Conservation (phyloP, 2,797 vertebrate genomes). For the Trematocara caparti region DNA sequence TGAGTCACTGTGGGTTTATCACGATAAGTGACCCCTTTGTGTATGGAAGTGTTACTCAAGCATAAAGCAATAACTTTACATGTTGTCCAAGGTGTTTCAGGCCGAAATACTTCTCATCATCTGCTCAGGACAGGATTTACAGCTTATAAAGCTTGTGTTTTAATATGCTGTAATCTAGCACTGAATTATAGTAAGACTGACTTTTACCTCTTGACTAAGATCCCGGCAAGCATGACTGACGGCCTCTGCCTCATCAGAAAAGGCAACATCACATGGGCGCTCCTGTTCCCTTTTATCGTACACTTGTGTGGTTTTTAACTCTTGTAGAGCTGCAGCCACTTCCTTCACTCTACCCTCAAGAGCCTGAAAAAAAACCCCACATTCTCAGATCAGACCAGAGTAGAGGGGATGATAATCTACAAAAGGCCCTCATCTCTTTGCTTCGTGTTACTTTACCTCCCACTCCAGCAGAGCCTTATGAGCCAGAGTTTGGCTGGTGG, state of each 20-base stretch:
- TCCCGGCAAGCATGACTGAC: conserved; percentile 26
- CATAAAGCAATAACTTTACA: background rate
- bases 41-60: background rate
- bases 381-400: background rate
- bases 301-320: conserved; percentile 59
- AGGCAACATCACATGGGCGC: conserved; percentile 41
- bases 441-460: conserved; percentile 71
- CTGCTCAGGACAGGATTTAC: background rate
- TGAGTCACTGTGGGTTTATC: background rate
- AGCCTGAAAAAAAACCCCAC: conserved; percentile 60
- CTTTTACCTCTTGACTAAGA: conserved; percentile 65
- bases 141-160: background rate
- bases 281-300: conserved; percentile 15
- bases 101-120: background rate
- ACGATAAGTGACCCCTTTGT: background rate
- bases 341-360: conserved; percentile 68
- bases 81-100: background rate
- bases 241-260: conserved; percentile 29
- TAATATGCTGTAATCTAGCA: background rate
- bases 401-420: background rate
- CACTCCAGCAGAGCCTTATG: conserved; percentile 75
- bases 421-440: background rate
- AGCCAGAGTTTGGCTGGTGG: conserved; percentile 70
- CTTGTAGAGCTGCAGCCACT: conserved; percentile 71
- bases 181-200: background rate